Percentiles rank a stretch among this genome's conserved stretches.
phyloP scores from a whole-genome alignment of 2,888 invertebrate genomes.

The Phaonia tiefii region DNA sequence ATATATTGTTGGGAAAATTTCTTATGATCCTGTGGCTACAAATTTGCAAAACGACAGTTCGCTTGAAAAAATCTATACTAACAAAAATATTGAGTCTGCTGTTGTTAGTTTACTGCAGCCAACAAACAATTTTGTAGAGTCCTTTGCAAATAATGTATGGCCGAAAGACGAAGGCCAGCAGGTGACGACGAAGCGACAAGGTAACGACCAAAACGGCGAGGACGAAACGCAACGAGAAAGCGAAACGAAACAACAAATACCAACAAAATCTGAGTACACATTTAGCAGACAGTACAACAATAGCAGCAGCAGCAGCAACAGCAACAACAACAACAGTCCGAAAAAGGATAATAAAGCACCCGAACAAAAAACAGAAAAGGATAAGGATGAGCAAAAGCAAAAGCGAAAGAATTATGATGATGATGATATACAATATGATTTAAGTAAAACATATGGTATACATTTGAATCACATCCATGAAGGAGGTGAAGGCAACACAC shows the following conservation, averaged over 20 bases:
- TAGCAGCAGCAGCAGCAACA: conserved; percentile 25
- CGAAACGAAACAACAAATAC: conserved; percentile 6
- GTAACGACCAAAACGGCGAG: conserved; percentile 53
- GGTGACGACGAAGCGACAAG: conserved; percentile 62
- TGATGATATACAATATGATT: conserved; percentile 22
- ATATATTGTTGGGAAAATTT: not conserved
- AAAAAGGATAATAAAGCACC: no score
- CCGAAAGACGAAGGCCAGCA: conserved; percentile 59
- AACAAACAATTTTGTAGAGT: conserved; percentile 26
- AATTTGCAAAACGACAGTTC: not conserved
- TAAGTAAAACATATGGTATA: conserved; percentile 66
- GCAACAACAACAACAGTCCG: no score
- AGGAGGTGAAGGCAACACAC: conserved; percentile 70
- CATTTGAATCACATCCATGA: conserved; percentile 18
- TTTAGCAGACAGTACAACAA: conserved; percentile 51
- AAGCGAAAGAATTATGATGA: conserved; percentile 67
- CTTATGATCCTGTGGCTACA: not conserved
- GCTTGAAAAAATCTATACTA: conserved; percentile 61
- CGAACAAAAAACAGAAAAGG: no score
- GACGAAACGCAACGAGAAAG: conserved; percentile 7
- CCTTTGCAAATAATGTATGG: conserved; percentile 62
- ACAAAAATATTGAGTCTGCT: conserved; percentile 30
- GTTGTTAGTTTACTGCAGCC: conserved; percentile 3
- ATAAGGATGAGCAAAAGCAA: no score
- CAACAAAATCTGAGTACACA: conserved; percentile 41